These are phyloP conservation scores for Euclidia mi DNA, from an alignment of 2,888 invertebrate species.

Conservation along the genomic window DNA sequence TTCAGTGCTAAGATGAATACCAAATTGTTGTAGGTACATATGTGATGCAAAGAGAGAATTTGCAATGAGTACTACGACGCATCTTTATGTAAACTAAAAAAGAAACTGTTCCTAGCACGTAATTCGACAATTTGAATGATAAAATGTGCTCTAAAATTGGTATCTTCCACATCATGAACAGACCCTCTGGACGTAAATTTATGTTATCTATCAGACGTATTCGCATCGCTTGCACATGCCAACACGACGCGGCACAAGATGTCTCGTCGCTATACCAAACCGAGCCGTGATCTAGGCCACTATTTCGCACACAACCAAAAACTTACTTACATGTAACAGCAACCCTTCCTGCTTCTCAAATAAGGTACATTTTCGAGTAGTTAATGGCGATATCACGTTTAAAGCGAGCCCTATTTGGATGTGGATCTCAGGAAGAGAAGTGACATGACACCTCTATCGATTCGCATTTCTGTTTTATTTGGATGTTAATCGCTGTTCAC, in stretches of 20 bases:
- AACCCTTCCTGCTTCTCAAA: constrained; percentile 13
- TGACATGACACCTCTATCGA: constrained; percentile 73
- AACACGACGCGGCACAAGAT: constrained; percentile 61
- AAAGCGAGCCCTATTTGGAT: constrained; percentile 71
- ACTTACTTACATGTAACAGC: constrained; percentile 19
- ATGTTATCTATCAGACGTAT: constrained; percentile 81
- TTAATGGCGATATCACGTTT: constrained; percentile 36
- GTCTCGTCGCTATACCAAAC: constrained; percentile 59
- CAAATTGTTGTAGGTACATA: constrained; percentile 22
- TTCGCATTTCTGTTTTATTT: constrained; percentile 61
- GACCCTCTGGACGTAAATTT: constrained; percentile 66
- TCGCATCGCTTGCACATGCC: constrained; percentile 73
- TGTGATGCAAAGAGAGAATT: constrained; percentile 20
- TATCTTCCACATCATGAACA: constrained; percentile 17
- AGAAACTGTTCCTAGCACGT: constrained; percentile 5
- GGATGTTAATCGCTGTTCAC: neutral
- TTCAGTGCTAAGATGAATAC: constrained; percentile 53
- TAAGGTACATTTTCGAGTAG: constrained; percentile 21
- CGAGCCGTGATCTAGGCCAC: constrained; percentile 72
- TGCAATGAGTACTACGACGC: constrained; percentile 20
- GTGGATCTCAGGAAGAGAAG: constrained; percentile 69
- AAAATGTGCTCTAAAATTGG: constrained; percentile 16
- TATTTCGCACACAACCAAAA: constrained; percentile 61
- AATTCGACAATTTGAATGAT: constrained; percentile 19
- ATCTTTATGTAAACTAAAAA: constrained; percentile 19